Conservation (phyloP, 1,140 invertebrate species). For the Zaprionus africanus region DNA sequence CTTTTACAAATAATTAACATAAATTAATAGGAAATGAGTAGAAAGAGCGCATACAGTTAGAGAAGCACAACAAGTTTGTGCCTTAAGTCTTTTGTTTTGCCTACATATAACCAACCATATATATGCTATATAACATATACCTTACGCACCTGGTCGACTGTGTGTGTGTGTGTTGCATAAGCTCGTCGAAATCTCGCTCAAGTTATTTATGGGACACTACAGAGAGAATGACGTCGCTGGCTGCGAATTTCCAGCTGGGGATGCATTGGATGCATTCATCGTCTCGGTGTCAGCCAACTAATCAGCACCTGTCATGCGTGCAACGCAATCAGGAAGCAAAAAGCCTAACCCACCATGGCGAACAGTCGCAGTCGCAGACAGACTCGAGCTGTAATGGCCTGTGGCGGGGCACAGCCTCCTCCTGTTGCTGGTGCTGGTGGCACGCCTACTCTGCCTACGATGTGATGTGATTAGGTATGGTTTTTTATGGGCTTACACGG, state of each 20-base stretch:
- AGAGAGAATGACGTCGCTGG: conserved; percentile 23
- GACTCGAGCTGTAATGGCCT: conserved; percentile 5
- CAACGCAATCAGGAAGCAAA: conserved; percentile 72
- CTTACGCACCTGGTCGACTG: neutral
- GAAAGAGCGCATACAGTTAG: conserved; percentile 70
- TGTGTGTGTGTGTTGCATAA: conserved; percentile 27
- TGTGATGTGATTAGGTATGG: conserved; percentile 66
- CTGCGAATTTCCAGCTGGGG: conserved; percentile 31
- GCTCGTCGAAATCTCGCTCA: conserved; percentile 15
- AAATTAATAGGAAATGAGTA: conserved; percentile 80
- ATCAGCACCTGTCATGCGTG: conserved; percentile 75
- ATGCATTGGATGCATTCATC: conserved; percentile 35
- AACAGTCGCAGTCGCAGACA: neutral
- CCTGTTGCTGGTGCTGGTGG: neutral
- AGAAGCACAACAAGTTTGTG: conserved; percentile 50
- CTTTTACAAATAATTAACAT: conserved; percentile 80
- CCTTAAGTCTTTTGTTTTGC: conserved; percentile 71
- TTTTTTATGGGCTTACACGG: conserved; percentile 52
- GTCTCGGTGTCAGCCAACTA: conserved; percentile 54
- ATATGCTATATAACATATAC: neutral
- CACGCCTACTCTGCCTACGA: conserved; percentile 27
- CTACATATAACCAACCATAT: neutral
- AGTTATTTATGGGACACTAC: conserved; percentile 65
- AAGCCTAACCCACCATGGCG: conserved; percentile 28
- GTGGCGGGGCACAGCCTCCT: conserved; percentile 8